phyloP scores from a whole-genome alignment of 2,113 vertebrate genomes.

The Cyphomyrus plagiostoma region DNA sequence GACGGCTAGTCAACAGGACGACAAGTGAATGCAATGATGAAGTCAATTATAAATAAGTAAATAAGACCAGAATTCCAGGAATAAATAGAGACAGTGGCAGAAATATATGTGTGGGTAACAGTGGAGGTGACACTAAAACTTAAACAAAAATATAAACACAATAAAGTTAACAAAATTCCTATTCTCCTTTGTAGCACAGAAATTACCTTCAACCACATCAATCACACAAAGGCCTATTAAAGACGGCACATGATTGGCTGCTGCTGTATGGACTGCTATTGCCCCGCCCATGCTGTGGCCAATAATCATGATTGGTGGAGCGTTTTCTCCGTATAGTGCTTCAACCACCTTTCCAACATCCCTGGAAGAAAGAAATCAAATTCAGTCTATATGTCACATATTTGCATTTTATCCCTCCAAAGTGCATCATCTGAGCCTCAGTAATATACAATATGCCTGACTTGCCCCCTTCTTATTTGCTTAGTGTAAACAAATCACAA shows the following conservation, averaged over 20 bases:
- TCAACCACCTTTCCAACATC: conserved; percentile 90
- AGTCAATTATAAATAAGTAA: too few species aligned
- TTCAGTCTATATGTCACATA: background rate
- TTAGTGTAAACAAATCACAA: conserved; percentile 5
- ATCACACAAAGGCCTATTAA: conserved; percentile 93
- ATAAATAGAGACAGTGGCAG: too few species aligned
- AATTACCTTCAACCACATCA: conserved; percentile 91
- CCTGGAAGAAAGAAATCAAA: conserved; percentile 49
- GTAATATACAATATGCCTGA: background rate
- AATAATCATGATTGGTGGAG: conserved; percentile 89
- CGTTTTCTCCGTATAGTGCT: conserved; percentile 83
- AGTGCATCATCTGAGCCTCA: background rate
- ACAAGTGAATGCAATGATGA: too few species aligned
- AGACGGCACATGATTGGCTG: conserved; percentile 78
- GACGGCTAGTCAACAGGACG: too few species aligned
- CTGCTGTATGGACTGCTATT: conserved; percentile 87
- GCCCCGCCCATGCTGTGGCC: conserved; percentile 98
- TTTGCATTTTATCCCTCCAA: background rate
- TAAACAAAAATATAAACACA: background rate
- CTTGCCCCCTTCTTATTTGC: background rate
- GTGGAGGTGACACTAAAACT: background rate
- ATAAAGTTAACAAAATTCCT: background rate
- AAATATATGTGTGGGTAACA: too few species aligned
- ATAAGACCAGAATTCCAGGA: too few species aligned
- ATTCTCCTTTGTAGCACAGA: background rate